Base-by-base conservation (phyloP, 2,113 vertebrate species). In the Meriones unguiculatus region DNA sequence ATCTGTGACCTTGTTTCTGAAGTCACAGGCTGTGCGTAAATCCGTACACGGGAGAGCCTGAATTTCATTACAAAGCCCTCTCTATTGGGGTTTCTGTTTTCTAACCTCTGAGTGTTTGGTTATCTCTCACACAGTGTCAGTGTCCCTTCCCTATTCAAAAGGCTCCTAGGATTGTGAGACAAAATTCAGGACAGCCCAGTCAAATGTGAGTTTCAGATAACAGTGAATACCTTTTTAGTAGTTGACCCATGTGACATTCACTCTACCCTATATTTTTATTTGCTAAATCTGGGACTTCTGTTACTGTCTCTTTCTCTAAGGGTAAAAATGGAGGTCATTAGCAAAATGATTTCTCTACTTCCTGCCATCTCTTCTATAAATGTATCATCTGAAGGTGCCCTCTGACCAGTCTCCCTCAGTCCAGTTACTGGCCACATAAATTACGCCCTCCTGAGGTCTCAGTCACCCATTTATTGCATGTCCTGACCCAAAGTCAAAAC, bases 1-100 rank as follows among this genome's bases (percentile, higher is more conserved):
- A 69, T 70, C 76, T 91, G 88, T 54, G 92, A 69, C 46, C 90
- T 92, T 70, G 46, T 90, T 94, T 92, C 94, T 94, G 30, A 87
- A 50, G 86, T 84, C 72, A 32, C 1, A 65, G 72, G 30, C 78
- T 94, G 32, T 50, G 18, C 65, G n/a, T 64, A 78, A 67, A 64
- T 25, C 25, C 1, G 7, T 4, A 20, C 7, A 76, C 80, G 81
- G 41, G 28, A 87, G 18, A 32, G 8, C 10, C 72, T 35, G 38
- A 72, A 38, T n/a, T 15, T 46, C 46, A 0, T 57, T 12, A 35
- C 82, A 93, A 17, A 91, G 91, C 87, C 30, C 11, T 6, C 1
- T 5, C 22, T 9, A 11, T 5, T 12, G 3, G 62, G n/a, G 20
- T 59, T 91, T 69, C 84, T 64, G 75, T 30, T 22, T 78, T 77